Base-by-base conservation (phyloP, 1,140 invertebrate genomes). In the Triops longicaudatus region DNA sequence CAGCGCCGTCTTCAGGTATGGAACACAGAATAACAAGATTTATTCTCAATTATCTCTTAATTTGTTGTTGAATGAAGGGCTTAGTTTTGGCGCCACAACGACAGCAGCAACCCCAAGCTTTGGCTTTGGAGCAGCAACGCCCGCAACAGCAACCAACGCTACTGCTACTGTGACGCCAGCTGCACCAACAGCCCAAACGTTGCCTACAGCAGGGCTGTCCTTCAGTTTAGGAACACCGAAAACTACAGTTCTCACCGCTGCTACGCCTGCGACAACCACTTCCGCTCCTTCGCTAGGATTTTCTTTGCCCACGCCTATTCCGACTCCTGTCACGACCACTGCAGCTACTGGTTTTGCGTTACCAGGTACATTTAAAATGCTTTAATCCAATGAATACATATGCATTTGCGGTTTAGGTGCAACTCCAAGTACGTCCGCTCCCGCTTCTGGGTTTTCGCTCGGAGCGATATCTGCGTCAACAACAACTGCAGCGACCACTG, bases 171-270 rank as follows among this genome's bases (percentile, higher is more conserved):
- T 73, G 12, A 63, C 79, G 14, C 76, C 79, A 22, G 72, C 76
- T 28, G 72, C 74, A n/a, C 72, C 76, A 43, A 14, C 76, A 41
- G 71, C 74, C 37, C 43, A 72, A 73, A 50, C n/a, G 11, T 72
- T 73, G 71, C 41, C 28, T 27, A 43, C 74, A 12, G 14, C 74
- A 43, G 37, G 75, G 44, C 63, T 79, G 22, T 74, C 79, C 14
- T 10, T 77, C 6, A 14, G 11, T 6, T 63, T 63, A 0, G 76
- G 22, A 77, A 12, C 76, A 3, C 22, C 76, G 73, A 73, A 81
- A 78, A 75, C 80, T 7, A 77, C 83, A 42, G 41, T 79, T 74
- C 82, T 83, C 44, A 81, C 78, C 73, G 76, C 82, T 37, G 82
- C 85, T 79, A 26, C 82, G 82, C 79, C 86, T 17, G 22, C 76